These are phyloP conservation scores for Zootoca vivipara DNA, from an alignment of 2,113 vertebrate genomes.

Conservation along the genomic window DNA sequence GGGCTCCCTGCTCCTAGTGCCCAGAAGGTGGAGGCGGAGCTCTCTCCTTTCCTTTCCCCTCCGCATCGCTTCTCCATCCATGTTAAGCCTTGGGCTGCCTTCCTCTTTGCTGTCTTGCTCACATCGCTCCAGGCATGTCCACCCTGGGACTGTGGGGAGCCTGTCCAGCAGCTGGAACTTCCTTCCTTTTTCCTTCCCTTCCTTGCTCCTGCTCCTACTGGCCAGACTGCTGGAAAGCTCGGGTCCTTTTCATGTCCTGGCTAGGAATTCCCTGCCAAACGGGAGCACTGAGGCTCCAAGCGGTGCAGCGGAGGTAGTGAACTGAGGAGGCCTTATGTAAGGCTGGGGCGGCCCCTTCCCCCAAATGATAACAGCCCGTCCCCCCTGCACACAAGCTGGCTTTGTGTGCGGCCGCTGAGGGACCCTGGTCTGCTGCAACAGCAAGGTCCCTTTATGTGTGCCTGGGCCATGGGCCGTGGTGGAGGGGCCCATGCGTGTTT, in stretches of 20 bases:
- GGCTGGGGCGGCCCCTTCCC: slow-evolving; percentile 54
- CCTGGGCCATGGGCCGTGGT: slow-evolving; percentile 11
- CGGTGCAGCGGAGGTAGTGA: slow-evolving; percentile 49
- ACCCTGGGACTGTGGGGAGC: neutral
- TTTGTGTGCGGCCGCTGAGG: slow-evolving; percentile 55
- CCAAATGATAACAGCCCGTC: slow-evolving; percentile 62
- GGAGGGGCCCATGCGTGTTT: slow-evolving; percentile 53
- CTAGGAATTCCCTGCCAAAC: slow-evolving; percentile 51
- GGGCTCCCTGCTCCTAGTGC: too few relatives aligned
- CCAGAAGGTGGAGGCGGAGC: too few relatives aligned
- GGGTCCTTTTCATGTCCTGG: slow-evolving; percentile 53
- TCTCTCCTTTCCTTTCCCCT: too few relatives aligned
- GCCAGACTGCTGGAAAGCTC: slow-evolving; percentile 23
- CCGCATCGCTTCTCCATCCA: too few relatives aligned
- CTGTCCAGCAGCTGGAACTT: neutral
- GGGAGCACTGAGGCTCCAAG: slow-evolving; percentile 23
- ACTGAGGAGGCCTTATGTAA: slow-evolving; percentile 66
- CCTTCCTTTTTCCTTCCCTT: too few relatives aligned
- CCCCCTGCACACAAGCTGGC: slow-evolving; percentile 52
- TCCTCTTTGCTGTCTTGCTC: neutral
- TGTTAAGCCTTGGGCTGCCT: neutral
- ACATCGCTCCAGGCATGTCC: neutral
- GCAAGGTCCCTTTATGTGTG: slow-evolving; percentile 63
- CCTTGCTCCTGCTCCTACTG: neutral
- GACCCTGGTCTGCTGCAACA: slow-evolving; percentile 32